These are phyloP conservation scores for Parauchenoglanis ngamensis DNA, from an alignment of 2,797 vertebrate species.

Conservation along the genomic window DNA sequence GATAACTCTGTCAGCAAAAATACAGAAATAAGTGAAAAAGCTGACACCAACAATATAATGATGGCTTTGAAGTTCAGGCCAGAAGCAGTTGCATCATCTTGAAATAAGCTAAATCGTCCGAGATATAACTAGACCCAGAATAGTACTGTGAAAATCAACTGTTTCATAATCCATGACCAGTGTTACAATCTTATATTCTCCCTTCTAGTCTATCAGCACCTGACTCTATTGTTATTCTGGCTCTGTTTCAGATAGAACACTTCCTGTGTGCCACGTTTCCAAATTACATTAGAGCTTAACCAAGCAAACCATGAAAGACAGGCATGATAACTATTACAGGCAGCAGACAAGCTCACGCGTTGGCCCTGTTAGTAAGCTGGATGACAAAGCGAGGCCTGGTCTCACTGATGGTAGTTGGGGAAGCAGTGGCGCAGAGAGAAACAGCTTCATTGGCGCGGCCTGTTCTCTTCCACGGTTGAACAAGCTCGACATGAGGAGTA, in stretches of 20 bases:
- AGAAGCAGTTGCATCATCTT: neutral
- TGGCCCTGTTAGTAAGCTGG: slow-evolving; percentile 56
- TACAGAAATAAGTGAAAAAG: neutral
- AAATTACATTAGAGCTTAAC: slow-evolving; percentile 59
- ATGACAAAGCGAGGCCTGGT: slow-evolving; percentile 20
- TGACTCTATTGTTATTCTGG: slow-evolving; percentile 29
- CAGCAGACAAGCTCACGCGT: slow-evolving; percentile 48
- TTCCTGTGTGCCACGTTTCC: slow-evolving; percentile 34
- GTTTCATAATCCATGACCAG: neutral
- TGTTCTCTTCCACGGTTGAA: slow-evolving; percentile 48
- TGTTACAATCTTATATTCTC: neutral
- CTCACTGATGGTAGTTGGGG: slow-evolving; percentile 29
- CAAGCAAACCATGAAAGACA: slow-evolving; percentile 56
- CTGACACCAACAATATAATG: slow-evolving; percentile 12
- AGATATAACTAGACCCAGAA: neutral
- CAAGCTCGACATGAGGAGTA: slow-evolving; percentile 58
- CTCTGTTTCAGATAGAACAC: slow-evolving; percentile 44
- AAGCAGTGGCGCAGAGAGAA: slow-evolving; percentile 45
- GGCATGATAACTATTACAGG: slow-evolving; percentile 51
- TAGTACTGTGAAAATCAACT: neutral
- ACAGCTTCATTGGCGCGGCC: slow-evolving; percentile 54
- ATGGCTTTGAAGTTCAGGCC: slow-evolving; percentile 1
- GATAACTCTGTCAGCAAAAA: neutral
- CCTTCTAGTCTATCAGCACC: neutral
- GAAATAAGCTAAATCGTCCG: too few species aligned